Evolutionary conservation across 2,113 vertebrate genomes (phyloP).

Genomic region (Elephantulus edwardii): DNA sequence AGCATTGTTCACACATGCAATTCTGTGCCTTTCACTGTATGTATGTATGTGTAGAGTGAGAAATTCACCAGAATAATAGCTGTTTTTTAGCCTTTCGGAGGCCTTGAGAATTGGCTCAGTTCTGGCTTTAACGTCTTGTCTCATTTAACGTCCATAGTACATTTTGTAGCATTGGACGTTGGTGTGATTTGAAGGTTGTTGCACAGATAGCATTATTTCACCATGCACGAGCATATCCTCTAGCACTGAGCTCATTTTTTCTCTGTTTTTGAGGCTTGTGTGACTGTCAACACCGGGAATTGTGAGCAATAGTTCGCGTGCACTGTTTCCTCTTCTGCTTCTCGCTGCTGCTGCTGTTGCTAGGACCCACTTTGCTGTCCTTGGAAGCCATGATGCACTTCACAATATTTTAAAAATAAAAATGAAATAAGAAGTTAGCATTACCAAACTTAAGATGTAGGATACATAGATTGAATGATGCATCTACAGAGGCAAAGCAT

Average conservation of each 20-base stretch:
- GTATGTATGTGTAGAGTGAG: not conserved
- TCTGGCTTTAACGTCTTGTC: not conserved
- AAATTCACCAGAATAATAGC: not conserved
- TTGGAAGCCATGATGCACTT: not conserved
- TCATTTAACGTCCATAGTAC: too few relatives aligned
- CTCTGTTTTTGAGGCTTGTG: too few relatives aligned
- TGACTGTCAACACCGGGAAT: too few relatives aligned
- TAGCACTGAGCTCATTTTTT: too few relatives aligned
- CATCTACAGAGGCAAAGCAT: not conserved
- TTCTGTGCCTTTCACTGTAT: too few relatives aligned
- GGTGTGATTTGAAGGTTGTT: not conserved
- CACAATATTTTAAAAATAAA: too few relatives aligned
- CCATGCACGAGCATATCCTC: too few relatives aligned
- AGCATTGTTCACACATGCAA: too few relatives aligned
- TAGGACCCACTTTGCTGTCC: too few relatives aligned
- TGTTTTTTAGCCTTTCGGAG: slow-evolving; percentile 39
- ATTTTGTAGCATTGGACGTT: too few relatives aligned
- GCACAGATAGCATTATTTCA: not conserved
- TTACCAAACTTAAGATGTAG: not conserved
- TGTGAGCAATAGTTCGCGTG: too few relatives aligned
- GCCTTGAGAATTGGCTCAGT: not conserved
- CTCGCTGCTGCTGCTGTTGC: not conserved
- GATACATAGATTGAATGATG: not conserved
- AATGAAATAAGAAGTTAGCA: too few relatives aligned
- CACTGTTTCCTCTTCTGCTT: not conserved